Evolutionary conservation across 2,113 vertebrate genomes (phyloP).

Genomic region (Neodontobutis hainanensis): DNA sequence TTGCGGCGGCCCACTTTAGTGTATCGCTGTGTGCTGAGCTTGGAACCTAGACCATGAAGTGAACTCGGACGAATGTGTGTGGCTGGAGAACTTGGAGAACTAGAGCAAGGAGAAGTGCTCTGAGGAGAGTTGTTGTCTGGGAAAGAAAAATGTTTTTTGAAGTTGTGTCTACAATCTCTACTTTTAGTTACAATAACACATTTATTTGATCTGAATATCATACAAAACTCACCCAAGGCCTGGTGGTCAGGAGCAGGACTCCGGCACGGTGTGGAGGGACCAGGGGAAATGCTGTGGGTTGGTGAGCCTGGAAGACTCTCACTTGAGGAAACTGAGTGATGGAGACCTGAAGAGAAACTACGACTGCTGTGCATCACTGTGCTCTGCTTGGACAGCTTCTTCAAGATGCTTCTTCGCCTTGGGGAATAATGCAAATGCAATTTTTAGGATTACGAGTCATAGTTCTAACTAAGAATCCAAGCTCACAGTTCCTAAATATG

Average conservation of each 20-base stretch:
- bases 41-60: constrained; percentile 90
- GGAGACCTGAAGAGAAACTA: constrained; percentile 94
- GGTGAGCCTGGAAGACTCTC: constrained; percentile 96
- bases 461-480: background rate
- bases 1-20: constrained; percentile 90
- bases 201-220: too few relatives aligned
- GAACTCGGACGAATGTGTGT: constrained; percentile 93
- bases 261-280: constrained; percentile 86
- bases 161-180: background rate
- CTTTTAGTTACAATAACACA: background rate
- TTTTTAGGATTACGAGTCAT: background rate
- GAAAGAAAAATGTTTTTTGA: constrained; percentile 4
- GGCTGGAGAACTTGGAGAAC: constrained; percentile 90
- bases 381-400: constrained; percentile 92
- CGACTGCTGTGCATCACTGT: constrained; percentile 91
- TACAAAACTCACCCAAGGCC: constrained; percentile 47
- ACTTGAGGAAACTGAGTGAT: constrained; percentile 93
- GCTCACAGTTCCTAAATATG: background rate
- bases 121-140: constrained; percentile 87
- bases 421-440: background rate
- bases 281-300: constrained; percentile 93
- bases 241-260: constrained; percentile 86
- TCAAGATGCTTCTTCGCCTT: constrained; percentile 89
- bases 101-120: constrained; percentile 90
- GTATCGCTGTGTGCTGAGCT: constrained; percentile 87